Evolutionary conservation across 2,888 invertebrate genomes (phyloP).

Genomic region (Aleiodes leptofemur): DNA sequence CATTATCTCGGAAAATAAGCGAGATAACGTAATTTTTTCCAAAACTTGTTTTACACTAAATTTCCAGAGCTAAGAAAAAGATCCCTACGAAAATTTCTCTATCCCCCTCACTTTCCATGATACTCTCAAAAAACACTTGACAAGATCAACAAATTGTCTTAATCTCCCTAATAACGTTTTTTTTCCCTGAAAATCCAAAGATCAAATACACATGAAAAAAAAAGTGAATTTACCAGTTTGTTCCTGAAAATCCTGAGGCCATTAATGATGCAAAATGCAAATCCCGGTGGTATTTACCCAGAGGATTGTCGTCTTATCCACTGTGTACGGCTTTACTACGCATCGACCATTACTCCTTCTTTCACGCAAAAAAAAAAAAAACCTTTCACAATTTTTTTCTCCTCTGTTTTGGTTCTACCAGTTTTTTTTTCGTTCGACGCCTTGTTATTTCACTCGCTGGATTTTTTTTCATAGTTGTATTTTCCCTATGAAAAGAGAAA

Average conservation of each 20-base stretch:
- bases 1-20: too few relatives aligned
- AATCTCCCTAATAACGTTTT: not conserved
- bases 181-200: constrained; percentile 43
- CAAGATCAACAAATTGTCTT: too few relatives aligned
- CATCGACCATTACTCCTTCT: constrained; percentile 41
- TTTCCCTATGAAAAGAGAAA: constrained; percentile 2
- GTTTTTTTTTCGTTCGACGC: constrained; percentile 26
- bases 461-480: constrained; percentile 27
- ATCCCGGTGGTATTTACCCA: constrained; percentile 70
- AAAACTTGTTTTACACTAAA: too few relatives aligned
- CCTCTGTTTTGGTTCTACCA: constrained; percentile 21
- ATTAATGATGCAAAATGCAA: constrained; percentile 67
- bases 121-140: too few relatives aligned
- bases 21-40: too few relatives aligned
- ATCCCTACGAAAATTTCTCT: too few relatives aligned
- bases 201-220: constrained; percentile 46
- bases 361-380: constrained; percentile 3
- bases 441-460: constrained; percentile 55
- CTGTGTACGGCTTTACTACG: constrained; percentile 51
- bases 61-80: too few relatives aligned
- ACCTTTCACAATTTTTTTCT: constrained; percentile 37
- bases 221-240: constrained; percentile 59
- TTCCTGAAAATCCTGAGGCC: constrained; percentile 68
- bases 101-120: too few relatives aligned
- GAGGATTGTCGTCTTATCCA: constrained; percentile 71